phyloP scores from a whole-genome alignment of 1,140 invertebrate genomes.

The Drosophila kohkoa region DNA sequence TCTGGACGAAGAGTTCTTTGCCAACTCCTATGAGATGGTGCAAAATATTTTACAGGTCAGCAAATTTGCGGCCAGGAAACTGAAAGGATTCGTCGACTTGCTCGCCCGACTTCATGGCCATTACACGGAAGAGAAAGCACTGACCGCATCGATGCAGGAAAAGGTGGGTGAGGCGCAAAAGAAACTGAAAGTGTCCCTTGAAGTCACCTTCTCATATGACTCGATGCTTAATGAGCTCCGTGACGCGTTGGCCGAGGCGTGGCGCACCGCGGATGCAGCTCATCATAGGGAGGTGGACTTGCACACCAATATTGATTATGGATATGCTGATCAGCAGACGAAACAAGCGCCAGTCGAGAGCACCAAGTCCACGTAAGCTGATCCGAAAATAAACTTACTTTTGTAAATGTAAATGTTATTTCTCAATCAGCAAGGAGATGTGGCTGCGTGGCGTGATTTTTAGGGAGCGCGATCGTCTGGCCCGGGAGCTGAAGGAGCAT shows the following conservation, averaged over 20 bases:
- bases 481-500: constrained; percentile 84
- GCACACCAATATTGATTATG: not conserved
- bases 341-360: not conserved
- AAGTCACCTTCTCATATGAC: constrained; percentile 35
- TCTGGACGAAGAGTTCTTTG: constrained; percentile 51
- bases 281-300: constrained; percentile 22
- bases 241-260: constrained; percentile 52
- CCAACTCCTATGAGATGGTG: constrained; percentile 43
- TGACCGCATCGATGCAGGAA: not conserved
- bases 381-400: no score
- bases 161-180: constrained; percentile 41
- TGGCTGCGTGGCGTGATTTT: constrained; percentile 38
- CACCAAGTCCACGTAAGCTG: not conserved
- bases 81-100: constrained; percentile 63
- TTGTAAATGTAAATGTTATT: no score
- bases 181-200: constrained; percentile 50
- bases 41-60: constrained; percentile 21
- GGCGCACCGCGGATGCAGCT: constrained; percentile 52
- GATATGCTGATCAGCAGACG: not conserved
- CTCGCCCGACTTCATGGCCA: constrained; percentile 48
- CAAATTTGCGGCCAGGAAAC: constrained; percentile 38
- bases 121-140: constrained; percentile 29
- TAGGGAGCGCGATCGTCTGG: constrained; percentile 85
- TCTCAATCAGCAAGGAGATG: constrained; percentile 23
- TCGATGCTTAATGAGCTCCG: constrained; percentile 47